Percentiles rank a stretch among this genome's conserved stretches.
These are phyloP conservation scores for Gadopsis marmoratus DNA, from an alignment of 2,797 vertebrate genomes.

Conservation along the genomic window DNA sequence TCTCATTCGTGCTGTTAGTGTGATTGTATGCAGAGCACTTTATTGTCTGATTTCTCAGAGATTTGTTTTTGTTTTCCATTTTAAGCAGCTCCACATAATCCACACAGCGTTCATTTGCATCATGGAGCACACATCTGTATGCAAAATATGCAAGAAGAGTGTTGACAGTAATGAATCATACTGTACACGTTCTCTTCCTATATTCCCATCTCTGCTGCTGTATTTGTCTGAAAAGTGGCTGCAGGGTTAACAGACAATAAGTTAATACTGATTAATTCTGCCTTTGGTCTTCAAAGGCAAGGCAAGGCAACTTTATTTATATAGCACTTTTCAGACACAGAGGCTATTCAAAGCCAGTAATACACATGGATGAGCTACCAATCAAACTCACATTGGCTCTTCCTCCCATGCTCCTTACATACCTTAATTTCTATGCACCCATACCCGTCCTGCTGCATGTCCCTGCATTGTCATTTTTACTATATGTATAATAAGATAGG, in stretches of 20 bases:
- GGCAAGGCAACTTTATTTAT: too few species aligned
- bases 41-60: conserved; percentile 39
- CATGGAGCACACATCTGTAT: not conserved
- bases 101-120: conserved; percentile 23
- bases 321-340: too few species aligned
- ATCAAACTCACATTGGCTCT: conserved; percentile 28
- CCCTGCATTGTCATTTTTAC: conserved; percentile 49
- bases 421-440: conserved; percentile 2
- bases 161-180: conserved; percentile 30
- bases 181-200: conserved; percentile 15
- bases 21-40: conserved; percentile 27
- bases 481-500: conserved; percentile 51
- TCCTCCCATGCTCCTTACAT: not conserved
- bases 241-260: conserved; percentile 51
- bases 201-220: conserved; percentile 15
- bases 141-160: conserved; percentile 5
- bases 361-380: conserved; percentile 44
- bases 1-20: conserved; percentile 23
- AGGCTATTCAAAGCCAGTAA: not conserved
- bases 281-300: conserved; percentile 40
- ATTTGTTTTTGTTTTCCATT: conserved; percentile 47
- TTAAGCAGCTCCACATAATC: conserved; percentile 19
- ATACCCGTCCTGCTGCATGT: conserved; percentile 36
- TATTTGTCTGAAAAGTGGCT: conserved; percentile 48
- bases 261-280: conserved; percentile 51